Percentiles rank a stretch among this genome's conserved stretches.
These are phyloP conservation scores for Remorina albescens DNA, from an alignment of 2,797 vertebrate genomes.

Conservation along the genomic window DNA sequence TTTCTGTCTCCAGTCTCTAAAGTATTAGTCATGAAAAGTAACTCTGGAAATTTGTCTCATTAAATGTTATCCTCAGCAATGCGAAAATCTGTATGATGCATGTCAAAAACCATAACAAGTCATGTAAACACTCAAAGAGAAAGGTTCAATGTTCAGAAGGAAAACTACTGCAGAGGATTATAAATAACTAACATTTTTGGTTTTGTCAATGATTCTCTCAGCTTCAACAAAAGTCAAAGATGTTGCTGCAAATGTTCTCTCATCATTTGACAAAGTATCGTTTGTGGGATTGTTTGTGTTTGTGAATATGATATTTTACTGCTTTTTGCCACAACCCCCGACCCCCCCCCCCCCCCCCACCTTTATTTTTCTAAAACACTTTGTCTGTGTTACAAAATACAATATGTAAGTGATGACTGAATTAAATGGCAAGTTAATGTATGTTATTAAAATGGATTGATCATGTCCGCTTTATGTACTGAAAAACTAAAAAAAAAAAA, in stretches of 20 bases:
- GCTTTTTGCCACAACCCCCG: constrained; percentile 56
- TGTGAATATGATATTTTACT: constrained; percentile 78
- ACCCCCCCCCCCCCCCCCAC: no score
- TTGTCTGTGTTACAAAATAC: constrained; percentile 87
- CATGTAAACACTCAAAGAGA: constrained; percentile 64
- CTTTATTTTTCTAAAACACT: constrained; percentile 80
- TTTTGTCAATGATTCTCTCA: constrained; percentile 66
- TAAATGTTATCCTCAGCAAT: constrained; percentile 74
- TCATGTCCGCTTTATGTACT: constrained; percentile 91
- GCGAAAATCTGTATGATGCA: constrained; percentile 83
- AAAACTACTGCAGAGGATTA: constrained; percentile 74
- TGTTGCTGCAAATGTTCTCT: constrained; percentile 77
- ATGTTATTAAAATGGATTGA: constrained; percentile 92
- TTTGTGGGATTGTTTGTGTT: constrained; percentile 89
- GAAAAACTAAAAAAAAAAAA: constrained; percentile 83
- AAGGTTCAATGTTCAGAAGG: constrained; percentile 68
- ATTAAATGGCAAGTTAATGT: constrained; percentile 93
- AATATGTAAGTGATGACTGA: constrained; percentile 94
- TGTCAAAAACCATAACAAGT: constrained; percentile 74
- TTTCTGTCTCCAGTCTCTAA: constrained; percentile 62
- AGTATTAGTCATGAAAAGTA: constrained; percentile 62
- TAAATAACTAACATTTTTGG: constrained; percentile 65
- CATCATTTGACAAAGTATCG: constrained; percentile 82
- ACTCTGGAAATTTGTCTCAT: constrained; percentile 74
- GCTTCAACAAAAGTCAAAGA: constrained; percentile 62